Conservation (phyloP, 2,888 invertebrate genomes). For the Drosophila mimica region DNA sequence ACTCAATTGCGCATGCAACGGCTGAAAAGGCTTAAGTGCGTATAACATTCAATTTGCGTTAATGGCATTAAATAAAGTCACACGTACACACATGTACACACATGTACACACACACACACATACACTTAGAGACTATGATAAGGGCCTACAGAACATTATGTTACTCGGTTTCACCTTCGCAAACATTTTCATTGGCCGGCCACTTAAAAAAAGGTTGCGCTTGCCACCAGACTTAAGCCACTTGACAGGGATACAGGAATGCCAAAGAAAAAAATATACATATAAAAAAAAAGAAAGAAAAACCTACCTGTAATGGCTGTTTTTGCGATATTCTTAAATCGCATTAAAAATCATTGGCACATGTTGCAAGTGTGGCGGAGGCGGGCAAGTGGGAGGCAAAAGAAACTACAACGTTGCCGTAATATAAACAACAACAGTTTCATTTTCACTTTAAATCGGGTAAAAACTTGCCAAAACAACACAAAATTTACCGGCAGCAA, state of each 20-base stretch:
- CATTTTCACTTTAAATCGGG: constrained; percentile 70
- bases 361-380: constrained; percentile 19
- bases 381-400: neutral
- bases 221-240: constrained; percentile 52
- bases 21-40: constrained; percentile 69
- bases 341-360: constrained; percentile 80
- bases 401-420: constrained; percentile 31
- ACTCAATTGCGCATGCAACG: constrained; percentile 78
- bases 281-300: neutral
- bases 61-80: constrained; percentile 78
- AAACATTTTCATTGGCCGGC: constrained; percentile 65
- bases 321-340: constrained; percentile 66
- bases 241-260: constrained; percentile 22
- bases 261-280: neutral
- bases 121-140: constrained; percentile 8
- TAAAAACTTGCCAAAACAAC: constrained; percentile 68
- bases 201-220: constrained; percentile 74
- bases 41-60: constrained; percentile 79
- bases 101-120: constrained; percentile 23
- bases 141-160: constrained; percentile 29
- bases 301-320: constrained; percentile 16
- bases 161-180: constrained; percentile 50
- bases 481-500: constrained; percentile 38
- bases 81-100: constrained; percentile 8
- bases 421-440: constrained; percentile 65